Evolutionary conservation across 2,888 invertebrate species (phyloP), one percentile per base, ranked within the genome.

Genomic region (Nebria salina): DNA sequence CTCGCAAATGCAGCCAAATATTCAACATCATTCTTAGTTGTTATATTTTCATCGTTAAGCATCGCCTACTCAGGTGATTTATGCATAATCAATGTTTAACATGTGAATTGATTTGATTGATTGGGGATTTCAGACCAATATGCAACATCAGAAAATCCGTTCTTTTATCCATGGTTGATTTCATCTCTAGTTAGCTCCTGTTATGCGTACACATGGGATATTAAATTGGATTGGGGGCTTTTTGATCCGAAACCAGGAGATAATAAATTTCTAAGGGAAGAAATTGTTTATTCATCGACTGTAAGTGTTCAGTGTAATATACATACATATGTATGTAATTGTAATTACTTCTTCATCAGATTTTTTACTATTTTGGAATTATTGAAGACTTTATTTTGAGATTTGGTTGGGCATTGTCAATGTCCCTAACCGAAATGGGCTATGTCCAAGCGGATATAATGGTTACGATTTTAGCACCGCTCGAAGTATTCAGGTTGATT

Each of bases 141-240:
- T 0, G 93, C 85, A 26, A 83, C 85, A 81, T 81, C 93, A 87
- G 93, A 94, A 85, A 96, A 95, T 89, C 96, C 96, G 65, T 97
- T 94, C 90, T 92, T 97, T 70, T 96, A 96, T 92, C 89, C 96
- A 73, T 98, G 98, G 98, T 93, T 99, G 82, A 91, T 92, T 2
- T 93, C 96, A 70, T 94, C 95, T 85, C 88, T 98, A 54, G 89
- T 97, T 2, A 97, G 97, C 77, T 98, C 99, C 0, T 93, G 96
- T 82, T 99, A 99, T 89, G 97, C 98, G 0, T 97, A 98, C 88
- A 95, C 96, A 1, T 99, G 99, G 99, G 99, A 99, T 89, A 95
- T 99, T 64, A 97, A 96, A 90, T 97, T 99, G 96, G 99, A 99
- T 91, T 99, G 99, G 99, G 98, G 98, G 0, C 91, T 99, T 80